phyloP scores from a whole-genome alignment of 1,140 invertebrate genomes.

The Zaprionus inermis region DNA sequence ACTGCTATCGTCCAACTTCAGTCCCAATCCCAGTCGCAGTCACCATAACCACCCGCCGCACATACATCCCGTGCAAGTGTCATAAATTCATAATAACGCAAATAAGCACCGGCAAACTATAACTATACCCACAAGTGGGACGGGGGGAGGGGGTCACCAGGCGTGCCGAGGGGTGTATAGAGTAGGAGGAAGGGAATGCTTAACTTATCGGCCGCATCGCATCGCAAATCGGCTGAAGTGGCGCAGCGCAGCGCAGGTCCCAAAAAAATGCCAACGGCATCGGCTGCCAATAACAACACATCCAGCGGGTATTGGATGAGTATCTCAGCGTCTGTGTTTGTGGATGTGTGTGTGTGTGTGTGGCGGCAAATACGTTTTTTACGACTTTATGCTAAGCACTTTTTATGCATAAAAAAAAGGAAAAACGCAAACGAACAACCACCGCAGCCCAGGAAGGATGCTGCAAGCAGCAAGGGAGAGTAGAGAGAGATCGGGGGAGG shows the following conservation, averaged over 20 bases:
- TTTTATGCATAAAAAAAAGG: constrained; percentile 73
- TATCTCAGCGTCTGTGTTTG: not conserved
- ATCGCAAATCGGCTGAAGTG: constrained; percentile 62
- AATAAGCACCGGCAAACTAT: constrained; percentile 68
- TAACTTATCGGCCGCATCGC: constrained; percentile 63
- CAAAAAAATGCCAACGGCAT: constrained; percentile 54
- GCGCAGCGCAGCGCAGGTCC: constrained; percentile 28
- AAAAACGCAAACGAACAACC: constrained; percentile 51
- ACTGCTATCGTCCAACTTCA: not conserved
- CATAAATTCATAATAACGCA: constrained; percentile 83
- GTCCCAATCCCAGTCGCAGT: not conserved
- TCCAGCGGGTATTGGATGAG: constrained; percentile 49
- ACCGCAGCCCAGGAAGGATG: constrained; percentile 47
- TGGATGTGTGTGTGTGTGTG: constrained; percentile 38
- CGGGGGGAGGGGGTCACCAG: not conserved
- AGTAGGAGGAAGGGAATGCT: not conserved
- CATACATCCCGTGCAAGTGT: constrained; percentile 69
- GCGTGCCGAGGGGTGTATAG: not conserved
- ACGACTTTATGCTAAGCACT: constrained; percentile 82
- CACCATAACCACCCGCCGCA: constrained; percentile 23
- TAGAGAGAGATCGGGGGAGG: too few species aligned
- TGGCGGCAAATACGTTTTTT: constrained; percentile 81
- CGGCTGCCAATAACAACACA: constrained; percentile 69
- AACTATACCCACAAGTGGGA: constrained; percentile 17
- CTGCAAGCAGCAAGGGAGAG: too few species aligned